phyloP scores from a whole-genome alignment of 1,140 invertebrate genomes.

The Papilio dardanus region DNA sequence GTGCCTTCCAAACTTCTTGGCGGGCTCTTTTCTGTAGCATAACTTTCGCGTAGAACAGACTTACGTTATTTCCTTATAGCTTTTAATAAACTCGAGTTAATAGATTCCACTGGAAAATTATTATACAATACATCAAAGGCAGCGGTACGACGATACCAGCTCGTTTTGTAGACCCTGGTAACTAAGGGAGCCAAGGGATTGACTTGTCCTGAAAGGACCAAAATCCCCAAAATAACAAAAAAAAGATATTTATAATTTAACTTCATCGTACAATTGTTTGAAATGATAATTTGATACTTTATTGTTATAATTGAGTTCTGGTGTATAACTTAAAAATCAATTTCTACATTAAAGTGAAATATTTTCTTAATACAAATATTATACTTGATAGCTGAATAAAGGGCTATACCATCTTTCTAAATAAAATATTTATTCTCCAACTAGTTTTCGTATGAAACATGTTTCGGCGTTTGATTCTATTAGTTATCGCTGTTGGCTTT shows the following conservation, averaged over 20 bases:
- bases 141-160: too few relatives aligned
- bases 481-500: constrained; percentile 22
- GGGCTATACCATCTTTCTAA: not conserved
- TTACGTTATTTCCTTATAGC: not conserved
- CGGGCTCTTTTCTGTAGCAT: constrained; percentile 2
- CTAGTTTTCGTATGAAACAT: not conserved
- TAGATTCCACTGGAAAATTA: not conserved
- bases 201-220: too few relatives aligned
- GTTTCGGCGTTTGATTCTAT: constrained; percentile 3
- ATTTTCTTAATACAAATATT: not conserved
- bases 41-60: not conserved
- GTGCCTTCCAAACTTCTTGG: constrained; percentile 4
- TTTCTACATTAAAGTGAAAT: not conserved
- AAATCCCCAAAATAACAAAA: too few relatives aligned
- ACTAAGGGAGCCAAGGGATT: too few relatives aligned
- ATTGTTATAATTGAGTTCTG: not conserved
- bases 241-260: too few relatives aligned
- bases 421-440: not conserved
- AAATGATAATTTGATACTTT: not conserved
- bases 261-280: not conserved
- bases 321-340: not conserved
- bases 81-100: not conserved
- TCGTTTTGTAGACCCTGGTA: too few relatives aligned
- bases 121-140: too few relatives aligned
- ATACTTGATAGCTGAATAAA: not conserved